These are phyloP conservation scores for Chiridota heheva DNA, from an alignment of 35 echinoderm and acorn worm genomes.

Conservation along the genomic window DNA sequence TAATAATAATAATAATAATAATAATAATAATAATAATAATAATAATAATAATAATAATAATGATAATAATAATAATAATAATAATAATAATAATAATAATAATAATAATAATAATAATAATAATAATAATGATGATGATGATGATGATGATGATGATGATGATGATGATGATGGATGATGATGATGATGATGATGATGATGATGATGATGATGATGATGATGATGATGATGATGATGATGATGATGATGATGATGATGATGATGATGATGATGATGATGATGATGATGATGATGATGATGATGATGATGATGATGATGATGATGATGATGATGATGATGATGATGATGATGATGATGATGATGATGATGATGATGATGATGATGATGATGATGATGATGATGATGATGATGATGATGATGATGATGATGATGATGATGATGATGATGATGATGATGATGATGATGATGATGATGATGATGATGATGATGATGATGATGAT, in stretches of 20 bases:
- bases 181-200: conserved; percentile 6
- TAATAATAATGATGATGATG: conserved; percentile 7
- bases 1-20: no score
- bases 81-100: no score
- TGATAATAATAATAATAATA: no score
- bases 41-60: no score
- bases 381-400: conserved; percentile 6
- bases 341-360: conserved; percentile 6
- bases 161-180: conserved; percentile 5
- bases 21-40: no score
- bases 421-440: conserved; percentile 6
- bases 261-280: conserved; percentile 6
- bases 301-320: conserved; percentile 6
- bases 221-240: conserved; percentile 6
- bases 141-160: conserved; percentile 6
- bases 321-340: conserved; percentile 6
- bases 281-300: conserved; percentile 6
- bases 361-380: conserved; percentile 6
- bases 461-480: conserved; percentile 6
- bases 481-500: conserved; percentile 6
- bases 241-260: conserved; percentile 6
- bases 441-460: conserved; percentile 6
- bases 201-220: conserved; percentile 6
- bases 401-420: conserved; percentile 6
- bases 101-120: conserved; percentile 9